These are phyloP conservation scores for Mesorhabditis sp. DNA, from an alignment of 2,888 invertebrate species.

Conservation along the genomic window DNA sequence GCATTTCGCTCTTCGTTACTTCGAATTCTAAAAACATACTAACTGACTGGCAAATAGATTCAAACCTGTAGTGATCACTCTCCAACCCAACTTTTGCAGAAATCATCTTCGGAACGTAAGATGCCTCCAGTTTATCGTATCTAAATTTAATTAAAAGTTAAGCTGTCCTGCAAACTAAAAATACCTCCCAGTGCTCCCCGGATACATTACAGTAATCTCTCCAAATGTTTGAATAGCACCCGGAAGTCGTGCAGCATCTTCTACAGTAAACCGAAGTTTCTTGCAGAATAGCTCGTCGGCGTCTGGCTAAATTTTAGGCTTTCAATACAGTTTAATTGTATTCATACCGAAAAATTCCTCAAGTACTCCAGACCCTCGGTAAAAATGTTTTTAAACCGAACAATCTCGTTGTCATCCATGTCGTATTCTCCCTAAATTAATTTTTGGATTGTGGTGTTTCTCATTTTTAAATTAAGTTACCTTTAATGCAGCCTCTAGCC, in stretches of 20 bases:
- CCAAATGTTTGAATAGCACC: constrained; percentile 80
- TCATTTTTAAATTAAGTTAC: constrained; percentile 10
- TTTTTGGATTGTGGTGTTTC: not conserved
- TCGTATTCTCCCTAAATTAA: constrained; percentile 44
- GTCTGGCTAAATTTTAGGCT: constrained; percentile 64
- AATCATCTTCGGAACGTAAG: constrained; percentile 52
- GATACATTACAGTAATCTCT: constrained; percentile 70
- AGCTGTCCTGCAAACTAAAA: not conserved
- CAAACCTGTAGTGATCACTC: constrained; percentile 34
- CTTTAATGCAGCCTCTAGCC: constrained; percentile 72
- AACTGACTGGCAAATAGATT: not conserved
- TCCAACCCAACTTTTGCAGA: constrained; percentile 30
- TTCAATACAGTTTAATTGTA: not conserved
- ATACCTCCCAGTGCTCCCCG: constrained; percentile 53
- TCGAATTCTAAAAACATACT: not conserved
- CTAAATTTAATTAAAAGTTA: not conserved
- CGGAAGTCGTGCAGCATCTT: constrained; percentile 74
- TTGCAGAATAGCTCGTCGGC: constrained; percentile 59
- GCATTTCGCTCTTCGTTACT: not conserved
- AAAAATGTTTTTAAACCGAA: constrained; percentile 93
- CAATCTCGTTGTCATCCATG: constrained; percentile 76
- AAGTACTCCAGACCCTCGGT: constrained; percentile 91
- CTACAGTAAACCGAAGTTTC: constrained; percentile 71
- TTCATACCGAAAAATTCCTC: constrained; percentile 77
- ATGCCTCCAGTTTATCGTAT: constrained; percentile 40